Conservation (phyloP, 2,797 vertebrate species). For the Anabacerthia variegaticeps region DNA sequence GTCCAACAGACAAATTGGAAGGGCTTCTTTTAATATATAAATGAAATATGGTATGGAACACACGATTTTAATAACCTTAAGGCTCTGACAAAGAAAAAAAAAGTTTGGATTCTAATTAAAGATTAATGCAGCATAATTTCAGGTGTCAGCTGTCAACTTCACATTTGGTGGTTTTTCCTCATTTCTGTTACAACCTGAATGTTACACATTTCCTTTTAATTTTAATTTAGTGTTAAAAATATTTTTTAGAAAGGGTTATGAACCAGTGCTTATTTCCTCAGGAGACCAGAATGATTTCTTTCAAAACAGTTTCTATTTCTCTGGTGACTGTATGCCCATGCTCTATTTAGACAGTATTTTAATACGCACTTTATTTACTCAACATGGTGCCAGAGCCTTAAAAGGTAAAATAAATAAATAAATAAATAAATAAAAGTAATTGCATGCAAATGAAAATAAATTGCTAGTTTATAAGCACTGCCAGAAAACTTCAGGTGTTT, state of each 20-base stretch:
- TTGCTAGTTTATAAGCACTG: background rate
- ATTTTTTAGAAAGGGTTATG: background rate
- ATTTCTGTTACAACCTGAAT: conserved; percentile 26
- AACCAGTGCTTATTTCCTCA: conserved; percentile 45
- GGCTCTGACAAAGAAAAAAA: background rate
- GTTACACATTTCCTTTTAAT: conserved; percentile 22
- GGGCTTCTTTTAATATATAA: conserved; percentile 5
- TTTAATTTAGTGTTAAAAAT: conserved; percentile 42
- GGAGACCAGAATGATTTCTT: conserved; percentile 29
- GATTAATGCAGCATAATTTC: conserved; percentile 12
- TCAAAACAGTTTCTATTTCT: background rate
- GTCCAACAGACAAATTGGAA: background rate
- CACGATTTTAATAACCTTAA: background rate
- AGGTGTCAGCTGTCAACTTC: background rate
- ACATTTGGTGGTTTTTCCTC: background rate
- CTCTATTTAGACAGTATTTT: conserved; percentile 24
- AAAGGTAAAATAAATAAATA: background rate
- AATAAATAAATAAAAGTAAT: background rate
- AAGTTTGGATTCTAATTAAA: background rate
- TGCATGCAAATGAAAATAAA: background rate
- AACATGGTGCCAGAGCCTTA: background rate
- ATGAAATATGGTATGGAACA: background rate
- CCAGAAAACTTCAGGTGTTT: conserved; percentile 30
- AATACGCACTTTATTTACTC: conserved; percentile 26
- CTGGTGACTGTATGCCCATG: background rate